A percentile compares a stretch with the other conserved stretches of the same genome.
Evolutionary conservation across 2,113 vertebrate genomes (phyloP).

Genomic region (Ginglymostoma cirratum): DNA sequence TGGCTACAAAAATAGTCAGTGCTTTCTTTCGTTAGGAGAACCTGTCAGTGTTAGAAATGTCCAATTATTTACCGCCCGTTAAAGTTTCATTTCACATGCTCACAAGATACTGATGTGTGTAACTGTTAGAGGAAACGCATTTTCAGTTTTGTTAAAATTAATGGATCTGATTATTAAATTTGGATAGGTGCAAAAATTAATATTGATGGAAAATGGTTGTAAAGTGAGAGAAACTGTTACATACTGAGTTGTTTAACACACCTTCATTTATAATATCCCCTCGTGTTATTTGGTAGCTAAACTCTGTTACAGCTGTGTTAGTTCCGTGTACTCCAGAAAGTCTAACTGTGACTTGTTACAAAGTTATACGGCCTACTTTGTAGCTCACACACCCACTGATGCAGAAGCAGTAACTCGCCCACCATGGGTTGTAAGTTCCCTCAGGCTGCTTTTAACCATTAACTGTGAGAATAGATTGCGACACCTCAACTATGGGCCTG

Average conservation of each 20-base stretch:
- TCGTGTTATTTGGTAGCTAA: neutral
- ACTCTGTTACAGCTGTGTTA: neutral
- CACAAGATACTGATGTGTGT: neutral
- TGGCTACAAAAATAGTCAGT: neutral
- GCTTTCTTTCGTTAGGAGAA: neutral
- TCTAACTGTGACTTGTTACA: neutral
- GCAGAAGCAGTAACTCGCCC: neutral
- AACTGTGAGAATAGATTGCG: neutral
- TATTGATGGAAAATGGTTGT: neutral
- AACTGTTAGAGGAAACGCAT: neutral
- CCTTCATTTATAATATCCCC: neutral
- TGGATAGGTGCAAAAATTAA: neutral
- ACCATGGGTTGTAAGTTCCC: neutral
- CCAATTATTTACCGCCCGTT: neutral
- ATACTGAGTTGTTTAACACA: neutral
- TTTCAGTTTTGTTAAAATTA: neutral
- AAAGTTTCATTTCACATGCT: neutral
- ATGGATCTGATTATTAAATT: neutral
- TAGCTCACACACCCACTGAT: neutral
- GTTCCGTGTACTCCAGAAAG: neutral
- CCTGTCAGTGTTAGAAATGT: neutral
- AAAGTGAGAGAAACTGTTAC: neutral
- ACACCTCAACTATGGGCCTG: neutral
- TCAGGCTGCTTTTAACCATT: neutral
- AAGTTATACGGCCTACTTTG: neutral